Base-by-base conservation (phyloP, 2,888 invertebrate genomes). In the Chironomus riparius region DNA sequence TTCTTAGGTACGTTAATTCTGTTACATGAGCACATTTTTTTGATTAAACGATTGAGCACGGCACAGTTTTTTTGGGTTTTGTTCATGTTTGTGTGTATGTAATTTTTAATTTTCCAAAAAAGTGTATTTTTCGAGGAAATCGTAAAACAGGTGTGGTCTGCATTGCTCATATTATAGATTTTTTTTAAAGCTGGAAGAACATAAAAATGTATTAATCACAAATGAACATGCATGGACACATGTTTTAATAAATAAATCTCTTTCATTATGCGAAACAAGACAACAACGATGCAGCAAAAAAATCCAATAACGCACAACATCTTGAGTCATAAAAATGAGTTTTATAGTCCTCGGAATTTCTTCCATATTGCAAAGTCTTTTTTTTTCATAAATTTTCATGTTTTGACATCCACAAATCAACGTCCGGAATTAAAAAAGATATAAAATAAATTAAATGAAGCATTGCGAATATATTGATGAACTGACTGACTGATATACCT, bases 101-200 rank as follows among this genome's bases (percentile, higher is more conserved):
- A 38, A 10, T 10, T 38, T 38, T 38, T 28, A 28, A 28, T 10
- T 38, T 38, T 38, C 38, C 38, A 38, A 38, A 38, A 38, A 38
- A 10, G 28, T 38, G 38, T 38, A 38, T 38, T 28, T 71, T 69
- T 56, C 71, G 61, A 7, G 61, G 71, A 71, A 71, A 56, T 71
- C 28, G 50, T 71, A 56, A 71, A 71, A 71, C 71, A 71, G 71
- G 71, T 71, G 71, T 71, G 71, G 71, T 71, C 71, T 71, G 22
- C 18, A 48, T 47, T 48, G 50, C 56, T 56, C 50, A 22, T 47
- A 22, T 69, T 48, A 21, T 48, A 24, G 15, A 15, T 68, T 24
- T 48, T 13, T 48, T 38, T 38, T 10, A 38, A 38, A 38, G 38
- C 21, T 70, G 6, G n/a, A 22, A 65, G 15, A 21, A 22, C 70